Evolutionary conservation across 2,888 invertebrate species (phyloP).

Genomic region (Drosophila pegasa): DNA sequence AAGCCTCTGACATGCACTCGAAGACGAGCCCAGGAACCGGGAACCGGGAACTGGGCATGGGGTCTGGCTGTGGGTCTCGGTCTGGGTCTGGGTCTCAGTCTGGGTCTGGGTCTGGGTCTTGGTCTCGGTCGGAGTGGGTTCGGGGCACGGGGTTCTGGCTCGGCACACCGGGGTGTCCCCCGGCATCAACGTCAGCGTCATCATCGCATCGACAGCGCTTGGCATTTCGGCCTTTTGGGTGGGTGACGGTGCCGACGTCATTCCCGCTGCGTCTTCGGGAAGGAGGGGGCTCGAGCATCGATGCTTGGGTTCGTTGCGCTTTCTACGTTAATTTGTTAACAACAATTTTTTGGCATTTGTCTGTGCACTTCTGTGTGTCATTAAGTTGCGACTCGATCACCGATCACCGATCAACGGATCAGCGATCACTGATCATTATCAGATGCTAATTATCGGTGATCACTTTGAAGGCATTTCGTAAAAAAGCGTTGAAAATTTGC

Average conservation of each 20-base stretch:
- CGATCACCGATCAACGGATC: too few relatives aligned
- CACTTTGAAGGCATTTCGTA: conserved; percentile 23
- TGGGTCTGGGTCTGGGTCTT: conserved; percentile 10
- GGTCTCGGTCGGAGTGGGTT: conserved; percentile 16
- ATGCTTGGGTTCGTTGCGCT: conserved; percentile 66
- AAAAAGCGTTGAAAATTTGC: conserved; percentile 38
- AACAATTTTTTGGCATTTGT: conserved; percentile 68
- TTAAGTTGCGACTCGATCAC: background rate
- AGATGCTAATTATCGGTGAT: conserved; percentile 49
- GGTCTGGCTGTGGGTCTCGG: conserved; percentile 29
- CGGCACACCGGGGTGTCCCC: conserved; percentile 72
- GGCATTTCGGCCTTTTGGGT: conserved; percentile 67
- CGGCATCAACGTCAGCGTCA: conserved; percentile 72
- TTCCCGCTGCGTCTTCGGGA: conserved; percentile 63
- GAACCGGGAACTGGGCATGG: conserved; percentile 40
- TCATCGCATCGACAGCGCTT: conserved; percentile 71
- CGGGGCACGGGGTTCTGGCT: conserved; percentile 35
- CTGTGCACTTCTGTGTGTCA: conserved; percentile 63
- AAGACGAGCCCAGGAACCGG: conserved; percentile 45
- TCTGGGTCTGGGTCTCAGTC: conserved; percentile 22
- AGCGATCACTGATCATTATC: conserved; percentile 41
- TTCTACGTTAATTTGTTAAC: conserved; percentile 79
- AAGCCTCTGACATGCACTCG: conserved; percentile 78
- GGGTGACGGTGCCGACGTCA: conserved; percentile 71
- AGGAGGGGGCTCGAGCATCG: background rate